Conservation (phyloP, 1,140 invertebrate genomes). For the Asobara japonica region DNA sequence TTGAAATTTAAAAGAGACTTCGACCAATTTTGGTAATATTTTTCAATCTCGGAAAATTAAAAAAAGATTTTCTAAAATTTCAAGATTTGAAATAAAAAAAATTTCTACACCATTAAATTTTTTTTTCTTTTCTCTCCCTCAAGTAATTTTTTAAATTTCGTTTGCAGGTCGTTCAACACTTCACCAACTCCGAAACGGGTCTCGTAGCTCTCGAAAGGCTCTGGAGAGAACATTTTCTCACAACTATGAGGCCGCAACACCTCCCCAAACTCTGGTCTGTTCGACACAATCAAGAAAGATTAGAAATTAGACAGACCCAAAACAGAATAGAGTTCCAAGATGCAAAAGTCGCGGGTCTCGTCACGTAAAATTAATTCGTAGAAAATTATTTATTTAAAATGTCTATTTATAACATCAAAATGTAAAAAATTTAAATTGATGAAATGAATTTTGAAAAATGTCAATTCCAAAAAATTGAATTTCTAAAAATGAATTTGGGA, state of each 20-base stretch:
- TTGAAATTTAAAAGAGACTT: too few species aligned
- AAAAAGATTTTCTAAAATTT: too few species aligned
- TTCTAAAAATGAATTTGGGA: too few species aligned
- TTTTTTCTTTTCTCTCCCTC: too few species aligned
- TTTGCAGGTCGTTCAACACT: conserved; percentile 74
- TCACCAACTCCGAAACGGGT: conserved; percentile 68
- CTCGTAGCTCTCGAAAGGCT: conserved; percentile 75
- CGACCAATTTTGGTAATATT: too few species aligned
- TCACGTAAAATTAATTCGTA: conserved; percentile 20
- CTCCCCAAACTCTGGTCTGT: conserved; percentile 83
- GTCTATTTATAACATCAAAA: not conserved
- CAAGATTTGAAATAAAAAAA: too few species aligned
- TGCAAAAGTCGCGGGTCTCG: conserved; percentile 57
- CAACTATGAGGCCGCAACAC: conserved; percentile 76
- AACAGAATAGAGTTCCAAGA: conserved; percentile 60
- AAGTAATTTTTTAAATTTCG: too few species aligned
- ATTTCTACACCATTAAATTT: too few species aligned
- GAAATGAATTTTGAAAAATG: too few species aligned
- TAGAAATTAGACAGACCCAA: conserved; percentile 56
- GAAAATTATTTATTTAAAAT: not conserved
- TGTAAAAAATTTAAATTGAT: too few species aligned
- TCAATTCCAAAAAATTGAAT: too few species aligned
- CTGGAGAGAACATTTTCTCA: conserved; percentile 83
- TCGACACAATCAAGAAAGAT: conserved; percentile 72
- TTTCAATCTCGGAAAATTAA: too few species aligned